A percentile compares a stretch with the other conserved stretches of the same genome.
Conservation (phyloP, 2,888 invertebrate species). For the Euplagia quadripunctaria region DNA sequence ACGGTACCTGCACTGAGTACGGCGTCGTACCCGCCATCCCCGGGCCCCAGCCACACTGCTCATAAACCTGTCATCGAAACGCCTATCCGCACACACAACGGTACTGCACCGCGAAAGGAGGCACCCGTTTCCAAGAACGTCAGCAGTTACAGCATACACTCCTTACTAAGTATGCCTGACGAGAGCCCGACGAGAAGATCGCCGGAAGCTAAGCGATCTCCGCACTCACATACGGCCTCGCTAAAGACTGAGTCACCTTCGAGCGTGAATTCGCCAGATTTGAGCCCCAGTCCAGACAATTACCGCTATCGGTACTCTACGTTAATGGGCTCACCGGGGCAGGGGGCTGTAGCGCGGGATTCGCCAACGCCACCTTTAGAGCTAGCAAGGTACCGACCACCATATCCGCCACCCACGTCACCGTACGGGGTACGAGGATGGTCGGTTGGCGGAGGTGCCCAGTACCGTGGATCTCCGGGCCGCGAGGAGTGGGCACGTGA, state of each 20-base stretch:
- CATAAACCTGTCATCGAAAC: conserved; percentile 56
- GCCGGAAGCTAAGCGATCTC: conserved; percentile 77
- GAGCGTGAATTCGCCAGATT: conserved; percentile 77
- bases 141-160: conserved; percentile 95
- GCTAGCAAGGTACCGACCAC: conserved; percentile 76
- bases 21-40: conserved; percentile 69
- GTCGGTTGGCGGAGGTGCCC: conserved; percentile 45
- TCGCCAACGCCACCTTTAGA: conserved; percentile 70
- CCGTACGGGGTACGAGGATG: conserved; percentile 60
- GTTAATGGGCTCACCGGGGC: conserved; percentile 72
- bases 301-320: conserved; percentile 77
- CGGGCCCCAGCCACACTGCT: conserved; percentile 61
- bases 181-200: conserved; percentile 75
- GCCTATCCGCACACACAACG: conserved; percentile 63
- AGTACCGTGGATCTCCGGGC: conserved; percentile 59
- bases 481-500: conserved; percentile 71
- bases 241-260: conserved; percentile 78
- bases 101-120: conserved; percentile 67
- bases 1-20: conserved; percentile 80
- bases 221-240: conserved; percentile 73
- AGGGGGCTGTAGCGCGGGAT: conserved; percentile 66
- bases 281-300: conserved; percentile 79
- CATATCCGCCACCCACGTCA: conserved; percentile 60
- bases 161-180: conserved; percentile 91
- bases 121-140: conserved; percentile 79